Evolutionary conservation across 2,113 vertebrate genomes (phyloP), one percentile per base, ranked within the genome.

Genomic region (Apistogramma diplotaenia): DNA sequence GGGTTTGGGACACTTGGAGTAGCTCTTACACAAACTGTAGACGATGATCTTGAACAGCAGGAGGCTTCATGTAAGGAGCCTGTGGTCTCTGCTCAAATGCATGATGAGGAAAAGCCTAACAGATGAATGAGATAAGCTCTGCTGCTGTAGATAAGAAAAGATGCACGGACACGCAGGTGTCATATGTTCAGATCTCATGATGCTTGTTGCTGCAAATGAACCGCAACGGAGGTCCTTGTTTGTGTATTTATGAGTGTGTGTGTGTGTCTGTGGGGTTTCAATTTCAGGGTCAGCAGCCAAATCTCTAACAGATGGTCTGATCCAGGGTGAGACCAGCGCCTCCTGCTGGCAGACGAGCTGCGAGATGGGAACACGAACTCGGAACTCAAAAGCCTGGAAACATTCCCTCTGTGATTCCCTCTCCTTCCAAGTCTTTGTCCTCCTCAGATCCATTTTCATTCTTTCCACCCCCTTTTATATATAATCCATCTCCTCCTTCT

Each of bases 271-370:
- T 55, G 33, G 11, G 55, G 56, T 31, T 76, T 84, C 51, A 51
- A 53, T 89, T 86, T 87, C 82, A 86, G 84, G 90, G 81, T 91
- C 87, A 87, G 84, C 84, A 81, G 84, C 82, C 88, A 91, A 76
- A 83, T 88, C 84, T 89, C 56, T 19, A 74, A 79, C 86, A 88
- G 88, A 91, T 91, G 90, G 88, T 85, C 55, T 53, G 80, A 78
- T 85, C 84, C 72, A 56, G 23, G 82, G 79, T 79, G 67, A 87
- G 78, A 35, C 55, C 81, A 87, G 89, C 80, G 72, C 85, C 85
- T 85, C 90, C 90, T 91, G 88, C 90, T 87, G 90, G 84, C 79
- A 84, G 60, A 84, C 16, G 55, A 79, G 77, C 79, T 72, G 81
- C 4, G 23, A 75, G 73, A 59, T 4, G n/a, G 43, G 62, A 62